Evolutionary conservation across 2,113 vertebrate genomes (phyloP).

Genomic region (Pyxicephalus adspersus): DNA sequence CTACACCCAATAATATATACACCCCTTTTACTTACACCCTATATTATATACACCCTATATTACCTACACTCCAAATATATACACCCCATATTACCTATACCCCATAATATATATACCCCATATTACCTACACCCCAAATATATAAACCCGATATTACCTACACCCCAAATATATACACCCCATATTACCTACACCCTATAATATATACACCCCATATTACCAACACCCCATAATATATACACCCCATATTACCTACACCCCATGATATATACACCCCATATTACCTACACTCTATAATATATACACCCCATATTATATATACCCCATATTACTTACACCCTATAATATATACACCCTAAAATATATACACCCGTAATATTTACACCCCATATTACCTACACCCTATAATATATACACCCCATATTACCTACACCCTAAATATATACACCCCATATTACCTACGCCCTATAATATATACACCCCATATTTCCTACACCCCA

Average conservation of each 20-base stretch:
- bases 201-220: no score
- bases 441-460: no score
- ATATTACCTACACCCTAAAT: no score
- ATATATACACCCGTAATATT: no score
- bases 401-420: no score
- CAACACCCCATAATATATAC: no score
- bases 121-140: not conserved
- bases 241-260: not conserved
- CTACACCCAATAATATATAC: not conserved
- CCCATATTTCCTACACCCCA: not conserved
- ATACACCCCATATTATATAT: not conserved
- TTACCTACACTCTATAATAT: not conserved
- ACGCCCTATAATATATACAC: no score
- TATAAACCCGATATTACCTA: not conserved
- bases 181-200: no score
- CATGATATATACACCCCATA: no score
- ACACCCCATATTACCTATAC: not conserved
- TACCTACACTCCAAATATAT: not conserved
- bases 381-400: not conserved
- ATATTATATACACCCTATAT: not conserved
- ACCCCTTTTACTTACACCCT: not conserved
- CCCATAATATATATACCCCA: not conserved
- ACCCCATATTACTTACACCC: no score
- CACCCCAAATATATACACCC: not conserved
- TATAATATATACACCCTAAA: no score